Evolutionary conservation across 2,888 invertebrate genomes (phyloP), one percentile per base, ranked within the genome.

Genomic region (Phanerotoma sp.): DNA sequence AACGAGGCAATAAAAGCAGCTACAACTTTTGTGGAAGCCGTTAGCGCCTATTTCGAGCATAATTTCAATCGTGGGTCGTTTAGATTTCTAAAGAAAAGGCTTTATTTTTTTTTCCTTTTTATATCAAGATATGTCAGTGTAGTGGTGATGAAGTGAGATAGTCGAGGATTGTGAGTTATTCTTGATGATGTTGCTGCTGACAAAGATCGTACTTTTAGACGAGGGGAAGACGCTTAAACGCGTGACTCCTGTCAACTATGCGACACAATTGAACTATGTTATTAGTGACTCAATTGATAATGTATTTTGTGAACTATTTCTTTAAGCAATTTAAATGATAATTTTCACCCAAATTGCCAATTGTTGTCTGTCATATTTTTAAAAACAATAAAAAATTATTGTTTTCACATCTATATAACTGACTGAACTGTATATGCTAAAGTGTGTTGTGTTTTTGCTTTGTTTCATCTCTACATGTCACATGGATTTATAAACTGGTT

Each of bases 381-480:
- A n/a, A n/a, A n/a, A n/a, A n/a, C n/a, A n/a, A n/a, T n/a, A n/a
- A n/a, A n/a, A n/a, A n/a, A n/a, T n/a, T n/a, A n/a, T n/a, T n/a
- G n/a, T n/a, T n/a, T n/a, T n/a, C n/a, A n/a, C n/a, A n/a, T n/a
- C n/a, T n/a, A n/a, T n/a, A n/a, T n/a, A n/a, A n/a, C n/a, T n/a
- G n/a, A n/a, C n/a, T 25, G 7, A 25, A 25, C 25, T 25, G 5
- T 25, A 25, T 25, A 25, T 63, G 66, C 64, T 66, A 66, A 68
- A 66, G 66, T 68, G 66, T 62, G 57, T 58, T 62, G 66, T 65
- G 65, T 66, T 65, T 64, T 63, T 62, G 56, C 28, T 60, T 60
- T 62, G 58, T 62, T 58, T 59, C 60, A 58, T 51, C 55, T 55
- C 53, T 54, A 54, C 37, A n/a, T 46, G 46, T 49, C 42, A 30